A percentile compares a stretch with the other conserved stretches of the same genome.
Conservation (phyloP, 2,113 vertebrate genomes). For the Notarius lentiginosus region DNA sequence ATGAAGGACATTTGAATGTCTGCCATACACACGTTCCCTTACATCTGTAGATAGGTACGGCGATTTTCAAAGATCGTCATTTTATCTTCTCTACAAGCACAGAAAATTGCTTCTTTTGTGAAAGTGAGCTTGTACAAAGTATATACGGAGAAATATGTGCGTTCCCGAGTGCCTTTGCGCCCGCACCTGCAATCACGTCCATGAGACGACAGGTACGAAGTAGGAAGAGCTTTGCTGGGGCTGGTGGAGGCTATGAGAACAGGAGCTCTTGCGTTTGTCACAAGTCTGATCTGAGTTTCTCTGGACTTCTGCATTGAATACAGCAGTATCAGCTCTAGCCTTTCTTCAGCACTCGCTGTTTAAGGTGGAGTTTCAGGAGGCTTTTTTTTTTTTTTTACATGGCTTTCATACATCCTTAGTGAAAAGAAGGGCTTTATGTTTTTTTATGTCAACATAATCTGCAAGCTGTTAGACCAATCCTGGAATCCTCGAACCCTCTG, state of each 20-base stretch:
- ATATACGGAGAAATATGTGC: slow-evolving; percentile 19
- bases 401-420: slow-evolving; percentile 9
- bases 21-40: slow-evolving; percentile 5
- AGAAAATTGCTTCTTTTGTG: slow-evolving; percentile 55
- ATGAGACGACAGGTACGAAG: slow-evolving; percentile 15
- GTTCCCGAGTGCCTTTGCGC: slow-evolving; percentile 39
- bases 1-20: slow-evolving; percentile 46
- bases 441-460: slow-evolving; percentile 68
- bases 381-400: slow-evolving; percentile 11
- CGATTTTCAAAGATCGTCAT: slow-evolving; percentile 63
- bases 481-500: slow-evolving; percentile 40
- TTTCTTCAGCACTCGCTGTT: background rate
- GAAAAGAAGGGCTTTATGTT: slow-evolving; percentile 70
- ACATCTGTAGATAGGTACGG: slow-evolving; percentile 37
- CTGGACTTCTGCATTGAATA: slow-evolving; percentile 11
- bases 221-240: background rate
- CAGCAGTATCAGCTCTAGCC: background rate
- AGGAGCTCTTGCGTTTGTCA: background rate
- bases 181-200: slow-evolving; percentile 62
- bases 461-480: slow-evolving; percentile 65
- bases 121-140: slow-evolving; percentile 47
- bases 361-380: background rate
- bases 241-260: background rate
- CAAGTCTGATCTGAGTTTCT: slow-evolving; percentile 24
- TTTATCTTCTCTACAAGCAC: slow-evolving; percentile 59